phyloP scores from a whole-genome alignment of 1,140 invertebrate species.

The Coboldia fuscipes region DNA sequence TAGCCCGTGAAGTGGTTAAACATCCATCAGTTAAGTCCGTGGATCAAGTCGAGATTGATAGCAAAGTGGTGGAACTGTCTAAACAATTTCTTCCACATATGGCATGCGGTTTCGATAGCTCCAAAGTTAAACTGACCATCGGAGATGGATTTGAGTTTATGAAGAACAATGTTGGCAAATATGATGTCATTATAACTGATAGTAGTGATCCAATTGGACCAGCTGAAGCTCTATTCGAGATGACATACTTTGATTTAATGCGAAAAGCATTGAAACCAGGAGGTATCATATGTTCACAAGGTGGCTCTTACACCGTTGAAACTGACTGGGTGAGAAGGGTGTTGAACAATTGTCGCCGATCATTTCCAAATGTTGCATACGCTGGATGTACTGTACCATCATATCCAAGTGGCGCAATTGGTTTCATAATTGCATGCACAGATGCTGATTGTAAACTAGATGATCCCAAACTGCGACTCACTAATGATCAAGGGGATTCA shows the following conservation, averaged over 20 bases:
- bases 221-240: too few relatives aligned
- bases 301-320: slow-evolving; percentile 80
- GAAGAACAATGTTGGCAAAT: slow-evolving; percentile 62
- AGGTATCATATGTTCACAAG: slow-evolving; percentile 87
- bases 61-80: slow-evolving; percentile 69
- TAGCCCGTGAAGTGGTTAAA: slow-evolving; percentile 84
- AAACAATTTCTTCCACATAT: slow-evolving; percentile 81
- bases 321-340: slow-evolving; percentile 55
- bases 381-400: slow-evolving; percentile 73
- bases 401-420: slow-evolving; percentile 94
- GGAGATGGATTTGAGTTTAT: slow-evolving; percentile 93
- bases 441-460: slow-evolving; percentile 43
- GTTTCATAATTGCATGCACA: slow-evolving; percentile 63
- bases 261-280: slow-evolving; percentile 57
- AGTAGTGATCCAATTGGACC: slow-evolving; percentile 89
- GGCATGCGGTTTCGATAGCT: slow-evolving; percentile 62
- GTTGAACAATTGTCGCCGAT: slow-evolving; percentile 42
- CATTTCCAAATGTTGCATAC: slow-evolving; percentile 59
- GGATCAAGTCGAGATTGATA: slow-evolving; percentile 89
- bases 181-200: slow-evolving; percentile 97
- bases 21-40: slow-evolving; percentile 74
- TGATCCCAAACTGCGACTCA: slow-evolving; percentile 42
- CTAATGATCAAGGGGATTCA: slow-evolving; percentile 38
- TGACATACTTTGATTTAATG: slow-evolving; percentile 67
- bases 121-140: slow-evolving; percentile 66